Evolutionary conservation across 2,888 invertebrate genomes (phyloP).

Genomic region (Cantharis nigra): DNA sequence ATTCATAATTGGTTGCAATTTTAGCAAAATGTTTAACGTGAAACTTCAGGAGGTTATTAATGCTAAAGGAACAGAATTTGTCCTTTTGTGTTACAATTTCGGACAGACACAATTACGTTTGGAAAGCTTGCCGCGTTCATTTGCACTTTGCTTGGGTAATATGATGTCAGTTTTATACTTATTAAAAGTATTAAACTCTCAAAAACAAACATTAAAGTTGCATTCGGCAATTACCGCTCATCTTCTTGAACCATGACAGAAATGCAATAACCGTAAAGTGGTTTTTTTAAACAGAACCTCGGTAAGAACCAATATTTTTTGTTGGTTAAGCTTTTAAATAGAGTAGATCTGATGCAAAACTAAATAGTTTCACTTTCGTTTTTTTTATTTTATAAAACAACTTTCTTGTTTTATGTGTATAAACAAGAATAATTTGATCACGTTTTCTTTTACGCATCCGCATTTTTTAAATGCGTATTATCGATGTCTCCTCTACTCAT

Average conservation of each 20-base stretch:
- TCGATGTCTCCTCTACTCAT: not conserved
- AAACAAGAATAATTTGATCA: not conserved
- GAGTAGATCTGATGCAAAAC: not conserved
- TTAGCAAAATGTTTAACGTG: not conserved
- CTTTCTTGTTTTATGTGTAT: not conserved
- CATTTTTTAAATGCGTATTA: not conserved
- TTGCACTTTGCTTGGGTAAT: not conserved
- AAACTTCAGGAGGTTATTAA: not conserved
- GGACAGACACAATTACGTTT: not conserved
- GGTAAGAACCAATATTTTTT: not conserved
- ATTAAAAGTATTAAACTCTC: not conserved
- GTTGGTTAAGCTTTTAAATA: not conserved
- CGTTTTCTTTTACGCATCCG: not conserved
- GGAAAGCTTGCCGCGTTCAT: not conserved
- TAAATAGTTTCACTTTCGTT: not conserved
- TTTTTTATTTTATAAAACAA: not conserved
- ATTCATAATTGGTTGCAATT: not conserved
- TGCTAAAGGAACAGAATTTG: not conserved
- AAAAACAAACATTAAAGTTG: not conserved
- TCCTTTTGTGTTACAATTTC: not conserved
- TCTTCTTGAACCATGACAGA: not conserved
- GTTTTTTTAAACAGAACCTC: not conserved
- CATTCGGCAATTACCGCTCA: not conserved
- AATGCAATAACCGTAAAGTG: not conserved
- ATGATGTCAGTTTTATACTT: not conserved